phyloP scores from a whole-genome alignment of 1,140 invertebrate species.

The Macrocentrus cingulum region DNA sequence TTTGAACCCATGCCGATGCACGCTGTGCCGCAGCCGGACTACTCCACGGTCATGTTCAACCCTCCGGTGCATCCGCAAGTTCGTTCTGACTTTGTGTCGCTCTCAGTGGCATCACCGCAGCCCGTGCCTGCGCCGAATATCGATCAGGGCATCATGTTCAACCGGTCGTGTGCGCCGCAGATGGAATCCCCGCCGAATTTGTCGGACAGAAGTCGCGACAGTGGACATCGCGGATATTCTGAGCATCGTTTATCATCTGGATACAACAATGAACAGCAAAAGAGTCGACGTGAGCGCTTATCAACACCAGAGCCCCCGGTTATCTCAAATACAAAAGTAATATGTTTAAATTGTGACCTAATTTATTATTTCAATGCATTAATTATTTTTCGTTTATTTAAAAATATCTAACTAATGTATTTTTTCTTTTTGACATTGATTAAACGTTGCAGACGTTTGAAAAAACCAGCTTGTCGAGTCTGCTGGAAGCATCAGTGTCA shows the following conservation, averaged over 20 bases:
- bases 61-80: slow-evolving; percentile 21
- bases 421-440: slow-evolving; percentile 30
- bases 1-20: slow-evolving; percentile 38
- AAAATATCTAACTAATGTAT: slow-evolving; percentile 23
- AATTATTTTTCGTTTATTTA: slow-evolving; percentile 1
- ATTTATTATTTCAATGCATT: slow-evolving; percentile 5
- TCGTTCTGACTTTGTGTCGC: background rate
- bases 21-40: slow-evolving; percentile 35
- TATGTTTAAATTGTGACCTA: slow-evolving; percentile 22
- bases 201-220: background rate
- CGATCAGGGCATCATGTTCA: slow-evolving; percentile 20
- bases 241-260: slow-evolving; percentile 12
- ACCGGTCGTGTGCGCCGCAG: slow-evolving; percentile 7
- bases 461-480: slow-evolving; percentile 59
- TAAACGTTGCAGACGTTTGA: slow-evolving; percentile 50
- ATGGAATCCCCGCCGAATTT: slow-evolving; percentile 6
- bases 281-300: slow-evolving; percentile 43
- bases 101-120: slow-evolving; percentile 39
- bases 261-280: slow-evolving; percentile 34
- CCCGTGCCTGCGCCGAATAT: slow-evolving; percentile 44
- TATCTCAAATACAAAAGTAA: slow-evolving; percentile 57
- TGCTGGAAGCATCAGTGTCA: slow-evolving; percentile 56
- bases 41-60: slow-evolving; percentile 42
- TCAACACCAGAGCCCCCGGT: slow-evolving; percentile 56
- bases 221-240: slow-evolving; percentile 4